Base-by-base conservation (phyloP, 2,888 invertebrate species). In the Apamea crenata region DNA sequence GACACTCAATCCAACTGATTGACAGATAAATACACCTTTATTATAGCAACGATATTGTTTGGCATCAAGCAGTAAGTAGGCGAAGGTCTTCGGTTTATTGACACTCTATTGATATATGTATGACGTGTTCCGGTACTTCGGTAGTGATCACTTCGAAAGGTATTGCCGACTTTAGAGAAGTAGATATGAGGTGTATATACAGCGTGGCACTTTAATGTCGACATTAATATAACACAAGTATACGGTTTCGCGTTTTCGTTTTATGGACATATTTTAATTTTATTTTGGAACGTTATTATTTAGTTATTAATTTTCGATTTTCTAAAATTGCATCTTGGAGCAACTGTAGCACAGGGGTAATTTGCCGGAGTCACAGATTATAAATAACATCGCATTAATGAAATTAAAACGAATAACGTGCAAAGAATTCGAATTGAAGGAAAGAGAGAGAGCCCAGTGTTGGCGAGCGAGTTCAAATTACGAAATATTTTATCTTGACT, bases 21-120 rank as follows among this genome's bases (percentile, higher is more conserved):
- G 92, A 91, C 91, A 87, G 87, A 90, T 89, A 91, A 92, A 92
- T 91, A 89, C 85, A 88, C 82, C 88, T 91, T 89, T 90, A 89
- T 90, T 91, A 89, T 87, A 77, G 80, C 88, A 89, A 87, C 82
- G 79, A 87, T 86, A 88, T 80, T 87, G 84, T 89, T 88, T 87
- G 82, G 86, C 69, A 87, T 84, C 87, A 85, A 84, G 86, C 87
- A 86, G 81, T 84, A 87, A 84, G 81, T 85, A 83, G 86, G 78
- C 77, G 78, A 86, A 84, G 83, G 85, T 80, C 74, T 74, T 44
- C 7, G 56, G 86, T 86, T 75, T 80, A 83, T 85, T 87, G 88
- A 89, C 85, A 84, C 73, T 73, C 36, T 71, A 71, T 81, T 83
- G 76, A 81, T 75, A 76, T 65, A 85, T 84, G 68, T 70, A 14